Evolutionary conservation across 2,113 vertebrate genomes (phyloP).

Genomic region (Campylomormyrus numenius): DNA sequence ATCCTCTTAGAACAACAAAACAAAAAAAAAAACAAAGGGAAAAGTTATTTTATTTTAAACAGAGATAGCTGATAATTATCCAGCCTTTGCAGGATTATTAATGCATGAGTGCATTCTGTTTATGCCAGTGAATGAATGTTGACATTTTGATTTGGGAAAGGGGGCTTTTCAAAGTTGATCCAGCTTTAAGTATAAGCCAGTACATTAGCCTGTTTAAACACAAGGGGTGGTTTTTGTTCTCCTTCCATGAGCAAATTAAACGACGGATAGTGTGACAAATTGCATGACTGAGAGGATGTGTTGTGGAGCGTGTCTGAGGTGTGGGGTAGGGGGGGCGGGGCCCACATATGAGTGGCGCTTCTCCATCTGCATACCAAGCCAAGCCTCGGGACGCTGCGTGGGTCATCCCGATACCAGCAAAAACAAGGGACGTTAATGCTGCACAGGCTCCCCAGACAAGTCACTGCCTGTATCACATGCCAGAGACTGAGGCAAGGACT

Average conservation of each 20-base stretch:
- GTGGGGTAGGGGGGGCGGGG: neutral
- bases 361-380: conserved; percentile 23
- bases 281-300: neutral
- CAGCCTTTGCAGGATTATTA: conserved; percentile 13
- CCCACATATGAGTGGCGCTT: neutral
- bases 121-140: conserved; percentile 12
- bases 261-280: conserved; percentile 12
- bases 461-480: conserved; percentile 54
- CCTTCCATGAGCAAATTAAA: conserved; percentile 5
- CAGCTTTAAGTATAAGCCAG: conserved; percentile 19
- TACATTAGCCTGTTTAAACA: conserved; percentile 12
- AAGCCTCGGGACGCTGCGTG: conserved; percentile 40
- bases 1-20: conserved; percentile 5
- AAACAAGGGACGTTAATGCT: conserved; percentile 31
- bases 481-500: conserved; percentile 29
- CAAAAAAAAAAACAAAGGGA: neutral
- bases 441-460: conserved; percentile 34
- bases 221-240: conserved; percentile 4
- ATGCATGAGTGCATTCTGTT: conserved; percentile 17
- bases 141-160: conserved; percentile 24
- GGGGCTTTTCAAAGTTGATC: conserved; percentile 13
- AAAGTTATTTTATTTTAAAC: conserved; percentile 5
- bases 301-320: neutral
- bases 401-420: conserved; percentile 28
- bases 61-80: conserved; percentile 11